phyloP scores from a whole-genome alignment of 2,888 invertebrate species.

The Phyllotreta cruciferae region DNA sequence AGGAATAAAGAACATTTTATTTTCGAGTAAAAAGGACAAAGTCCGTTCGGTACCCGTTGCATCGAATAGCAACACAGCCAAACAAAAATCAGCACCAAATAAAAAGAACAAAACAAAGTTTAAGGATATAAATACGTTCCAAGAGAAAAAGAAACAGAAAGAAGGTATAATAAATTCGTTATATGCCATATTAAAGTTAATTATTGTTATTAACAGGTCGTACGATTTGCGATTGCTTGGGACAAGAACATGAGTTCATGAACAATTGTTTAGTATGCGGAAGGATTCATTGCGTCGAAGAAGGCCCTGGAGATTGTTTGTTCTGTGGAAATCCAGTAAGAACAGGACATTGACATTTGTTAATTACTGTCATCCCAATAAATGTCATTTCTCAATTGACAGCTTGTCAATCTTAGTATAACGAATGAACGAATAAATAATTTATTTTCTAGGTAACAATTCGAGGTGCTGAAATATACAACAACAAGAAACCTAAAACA shows the following conservation, averaged over 20 bases:
- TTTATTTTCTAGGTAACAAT: conserved; percentile 45
- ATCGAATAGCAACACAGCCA: conserved; percentile 27
- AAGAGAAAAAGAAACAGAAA: conserved; percentile 49
- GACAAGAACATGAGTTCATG: conserved; percentile 85
- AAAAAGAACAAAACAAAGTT: conserved; percentile 51
- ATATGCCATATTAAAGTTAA: not conserved
- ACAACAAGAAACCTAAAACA: conserved; percentile 39
- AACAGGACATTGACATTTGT: too few species aligned
- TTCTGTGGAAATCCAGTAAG: conserved; percentile 86
- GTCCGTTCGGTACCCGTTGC: conserved; percentile 13
- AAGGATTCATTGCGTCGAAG: conserved; percentile 92
- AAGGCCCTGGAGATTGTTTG: conserved; percentile 96
- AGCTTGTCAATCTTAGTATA: not conserved
- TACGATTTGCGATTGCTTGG: conserved; percentile 91
- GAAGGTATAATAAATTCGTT: conserved; percentile 40
- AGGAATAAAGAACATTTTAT: conserved; percentile 54
- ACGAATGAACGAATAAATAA: too few species aligned
- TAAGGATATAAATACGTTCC: conserved; percentile 47
- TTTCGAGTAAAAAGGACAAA: conserved; percentile 43
- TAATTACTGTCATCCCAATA: too few species aligned
- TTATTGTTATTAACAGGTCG: conserved; percentile 67
- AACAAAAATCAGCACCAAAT: conserved; percentile 22
- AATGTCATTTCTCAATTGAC: too few species aligned
- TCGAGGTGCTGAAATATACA: conserved; percentile 43
- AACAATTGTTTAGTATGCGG: conserved; percentile 96